Base-by-base conservation (phyloP, 2,113 vertebrate genomes). In the Ammodramus savannarum region DNA sequence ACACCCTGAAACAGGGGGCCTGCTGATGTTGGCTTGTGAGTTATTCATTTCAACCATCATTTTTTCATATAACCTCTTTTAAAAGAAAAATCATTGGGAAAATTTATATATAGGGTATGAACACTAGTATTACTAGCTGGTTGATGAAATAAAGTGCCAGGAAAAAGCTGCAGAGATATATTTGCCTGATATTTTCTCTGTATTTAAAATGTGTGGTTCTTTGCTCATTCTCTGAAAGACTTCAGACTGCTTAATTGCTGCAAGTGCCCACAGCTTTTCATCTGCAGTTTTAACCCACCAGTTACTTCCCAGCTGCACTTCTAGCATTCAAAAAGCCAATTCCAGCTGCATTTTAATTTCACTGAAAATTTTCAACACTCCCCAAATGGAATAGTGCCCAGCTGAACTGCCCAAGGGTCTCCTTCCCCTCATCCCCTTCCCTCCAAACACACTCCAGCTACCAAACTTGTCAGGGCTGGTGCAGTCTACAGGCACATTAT, bases 381-480 rank as follows among this genome's bases (percentile, higher is more conserved):
- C 43, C 66, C 59, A 72, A 48, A 52, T 0, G 0, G 49, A 90
- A 38, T 7, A 49, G 46, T 27, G 43, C n/a, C 54, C 31, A 43
- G 49, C 49, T 79, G 83, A 87, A 71, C 2, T 6, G 49, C 44
- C n/a, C 44, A 29, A 32, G 39, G 57, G 48, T 38, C 20, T 36
- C 39, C 29, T 82, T 90, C 10, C 18, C 21, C 21, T 75, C 22
- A 11, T 13, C 31, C 49, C 20, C 16, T 62, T 69, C 16, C n/a
- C 31, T 61, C 69, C 0, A 0, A 62, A 27, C 1, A 2, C 0
- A 3, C 21, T 76, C 19, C 76, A 83, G 51, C 4, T 38, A 32
- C n/a, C 0, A 1, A 61, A 62, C 3, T 73, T 34, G 7, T 20
- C 46, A 54, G 17, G 29, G 43, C 29, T 85, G 32, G 12, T 91